Conservation (phyloP, 2,113 vertebrate species). For the Triplophysa rosa region DNA sequence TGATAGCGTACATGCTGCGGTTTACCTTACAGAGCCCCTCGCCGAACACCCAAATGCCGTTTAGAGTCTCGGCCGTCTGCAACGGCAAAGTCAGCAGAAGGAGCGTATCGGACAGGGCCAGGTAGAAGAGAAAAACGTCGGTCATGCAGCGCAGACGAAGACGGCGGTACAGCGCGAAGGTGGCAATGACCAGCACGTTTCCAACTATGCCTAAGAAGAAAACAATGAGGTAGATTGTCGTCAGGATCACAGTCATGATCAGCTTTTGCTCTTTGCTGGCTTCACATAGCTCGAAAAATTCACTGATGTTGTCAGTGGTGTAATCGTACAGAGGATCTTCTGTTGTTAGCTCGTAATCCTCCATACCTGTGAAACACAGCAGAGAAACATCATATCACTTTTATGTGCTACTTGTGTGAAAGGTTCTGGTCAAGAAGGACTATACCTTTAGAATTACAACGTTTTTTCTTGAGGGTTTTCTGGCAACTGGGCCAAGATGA, state of each 20-base stretch:
- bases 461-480: no score
- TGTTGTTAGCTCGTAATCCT: background rate
- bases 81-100: conserved; percentile 84
- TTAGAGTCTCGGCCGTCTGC: conserved; percentile 58
- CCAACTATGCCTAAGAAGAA: conserved; percentile 79
- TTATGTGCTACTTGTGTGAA: background rate
- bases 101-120: conserved; percentile 87
- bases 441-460: no score
- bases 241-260: conserved; percentile 76
- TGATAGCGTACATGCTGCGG: conserved; percentile 80
- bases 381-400: background rate
- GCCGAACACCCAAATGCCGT: conserved; percentile 71
- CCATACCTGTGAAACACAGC: conserved; percentile 1
- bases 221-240: conserved; percentile 73
- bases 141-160: conserved; percentile 75
- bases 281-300: conserved; percentile 70
- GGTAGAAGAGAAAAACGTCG: conserved; percentile 84
- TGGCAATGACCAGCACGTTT: conserved; percentile 87
- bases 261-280: conserved; percentile 61
- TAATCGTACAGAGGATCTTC: background rate
- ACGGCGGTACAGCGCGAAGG: conserved; percentile 74
- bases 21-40: conserved; percentile 70
- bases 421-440: no score
- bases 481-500: no score
- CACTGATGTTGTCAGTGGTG: background rate